Percentiles rank a stretch among this genome's conserved stretches.
phyloP scores from a whole-genome alignment of 2,113 vertebrate species.

The Myotis davidii region DNA sequence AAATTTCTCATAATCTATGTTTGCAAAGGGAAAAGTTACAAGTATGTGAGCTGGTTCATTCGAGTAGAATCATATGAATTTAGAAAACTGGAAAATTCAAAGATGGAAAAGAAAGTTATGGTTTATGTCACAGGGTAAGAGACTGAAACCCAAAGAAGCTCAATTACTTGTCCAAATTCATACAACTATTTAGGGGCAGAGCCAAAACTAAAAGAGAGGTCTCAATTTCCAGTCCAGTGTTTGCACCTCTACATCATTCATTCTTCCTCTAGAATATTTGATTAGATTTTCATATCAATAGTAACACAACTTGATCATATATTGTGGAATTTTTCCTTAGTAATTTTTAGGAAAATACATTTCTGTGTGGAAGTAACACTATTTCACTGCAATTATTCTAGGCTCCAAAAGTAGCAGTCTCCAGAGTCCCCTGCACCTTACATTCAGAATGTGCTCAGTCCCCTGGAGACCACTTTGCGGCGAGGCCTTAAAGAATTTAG shows the following conservation, averaged over 20 bases:
- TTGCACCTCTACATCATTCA: neutral
- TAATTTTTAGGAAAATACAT: neutral
- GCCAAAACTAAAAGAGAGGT: neutral
- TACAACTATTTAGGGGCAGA: neutral
- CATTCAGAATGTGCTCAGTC: slow-evolving; percentile 11
- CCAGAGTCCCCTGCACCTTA: neutral
- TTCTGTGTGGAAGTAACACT: neutral
- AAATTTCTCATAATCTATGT: neutral
- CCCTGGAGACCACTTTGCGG: neutral
- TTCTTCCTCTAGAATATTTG: neutral
- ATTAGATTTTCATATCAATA: neutral
- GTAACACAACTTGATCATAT: neutral
- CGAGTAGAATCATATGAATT: neutral
- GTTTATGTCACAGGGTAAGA: neutral
- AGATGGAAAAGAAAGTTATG: neutral
- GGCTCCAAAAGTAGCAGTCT: neutral
- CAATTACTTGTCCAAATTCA: neutral
- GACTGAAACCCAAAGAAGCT: neutral
- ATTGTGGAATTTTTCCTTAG: neutral
- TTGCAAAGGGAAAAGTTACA: neutral
- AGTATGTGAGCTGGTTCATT: neutral
- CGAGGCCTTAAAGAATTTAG: slow-evolving; percentile 4
- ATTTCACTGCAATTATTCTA: neutral
- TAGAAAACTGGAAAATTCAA: neutral
- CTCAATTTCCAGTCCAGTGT: neutral